Evolutionary conservation across 2,888 invertebrate genomes (phyloP).

Genomic region (Syrphus vitripennis): DNA sequence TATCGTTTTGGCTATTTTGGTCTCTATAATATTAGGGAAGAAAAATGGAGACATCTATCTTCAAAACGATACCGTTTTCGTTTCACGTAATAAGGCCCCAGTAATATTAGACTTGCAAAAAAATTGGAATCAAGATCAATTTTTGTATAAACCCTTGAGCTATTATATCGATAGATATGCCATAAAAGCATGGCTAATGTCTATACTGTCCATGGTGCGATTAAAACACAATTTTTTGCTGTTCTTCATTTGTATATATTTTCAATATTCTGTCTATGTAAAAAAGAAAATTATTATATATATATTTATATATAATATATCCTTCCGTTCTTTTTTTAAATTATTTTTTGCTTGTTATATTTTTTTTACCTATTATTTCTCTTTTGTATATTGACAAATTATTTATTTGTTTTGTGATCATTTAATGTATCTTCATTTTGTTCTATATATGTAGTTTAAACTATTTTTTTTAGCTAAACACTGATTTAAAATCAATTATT

Average conservation of each 20-base stretch:
- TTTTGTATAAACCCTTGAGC: too few species aligned
- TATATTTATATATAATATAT: slow-evolving; percentile 55
- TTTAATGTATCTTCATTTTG: slow-evolving; percentile 28
- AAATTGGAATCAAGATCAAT: too few species aligned
- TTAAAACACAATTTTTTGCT: slow-evolving; percentile 47
- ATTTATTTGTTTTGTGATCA: slow-evolving; percentile 59
- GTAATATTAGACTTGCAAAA: too few species aligned
- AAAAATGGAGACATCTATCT: too few species aligned
- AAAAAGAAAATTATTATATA: slow-evolving; percentile 66
- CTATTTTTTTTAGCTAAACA: slow-evolving; percentile 36
- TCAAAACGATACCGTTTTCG: too few species aligned
- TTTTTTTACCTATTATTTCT: slow-evolving; percentile 16
- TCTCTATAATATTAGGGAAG: too few species aligned
- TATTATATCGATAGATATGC: too few species aligned
- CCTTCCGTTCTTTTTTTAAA: slow-evolving; percentile 33
- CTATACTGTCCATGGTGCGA: neutral
- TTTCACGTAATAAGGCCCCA: too few species aligned
- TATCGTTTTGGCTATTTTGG: too few species aligned
- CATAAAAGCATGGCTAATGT: too few species aligned
- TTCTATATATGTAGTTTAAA: slow-evolving; percentile 36
- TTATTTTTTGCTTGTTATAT: slow-evolving; percentile 33
- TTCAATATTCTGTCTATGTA: slow-evolving; percentile 71
- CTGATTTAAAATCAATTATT: slow-evolving; percentile 24
- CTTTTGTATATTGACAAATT: slow-evolving; percentile 60
- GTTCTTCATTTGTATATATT: slow-evolving; percentile 70